phyloP scores from a whole-genome alignment of 1,140 invertebrate genomes.

The Apolygus lucorum region DNA sequence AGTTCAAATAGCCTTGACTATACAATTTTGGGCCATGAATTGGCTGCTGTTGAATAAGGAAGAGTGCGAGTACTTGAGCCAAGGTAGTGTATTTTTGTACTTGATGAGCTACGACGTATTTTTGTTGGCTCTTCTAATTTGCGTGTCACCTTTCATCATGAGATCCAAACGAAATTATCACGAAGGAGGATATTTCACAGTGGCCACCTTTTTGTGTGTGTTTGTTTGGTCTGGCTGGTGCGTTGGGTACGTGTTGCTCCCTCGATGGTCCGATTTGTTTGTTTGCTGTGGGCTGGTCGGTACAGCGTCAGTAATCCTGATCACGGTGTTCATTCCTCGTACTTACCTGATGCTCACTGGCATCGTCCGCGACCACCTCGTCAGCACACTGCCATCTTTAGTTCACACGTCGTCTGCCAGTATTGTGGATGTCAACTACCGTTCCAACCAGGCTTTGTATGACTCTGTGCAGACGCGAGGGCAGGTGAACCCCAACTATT shows the following conservation, averaged over 20 bases:
- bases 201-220: conserved; percentile 42
- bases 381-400: conserved; percentile 33
- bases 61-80: conserved; percentile 29
- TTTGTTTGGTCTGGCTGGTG: conserved; percentile 47
- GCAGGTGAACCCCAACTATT: conserved; percentile 33
- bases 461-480: conserved; percentile 34
- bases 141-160: conserved; percentile 45
- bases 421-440: conserved; percentile 35
- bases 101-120: conserved; percentile 46
- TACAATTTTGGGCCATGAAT: conserved; percentile 40
- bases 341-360: conserved; percentile 48
- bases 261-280: conserved; percentile 29
- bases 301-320: conserved; percentile 44
- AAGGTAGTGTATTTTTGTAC: conserved; percentile 30
- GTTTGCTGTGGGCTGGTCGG: conserved; percentile 33
- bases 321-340: conserved; percentile 48
- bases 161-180: conserved; percentile 49
- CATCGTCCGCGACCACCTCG: conserved; percentile 38
- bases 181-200: conserved; percentile 48
- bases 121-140: conserved; percentile 43
- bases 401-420: conserved; percentile 30
- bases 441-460: conserved; percentile 38
- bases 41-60: conserved; percentile 36
- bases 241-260: conserved; percentile 42
- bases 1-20: conserved; percentile 44